phyloP scores from a whole-genome alignment of 2,888 invertebrate species.

The Noctua janthe region DNA sequence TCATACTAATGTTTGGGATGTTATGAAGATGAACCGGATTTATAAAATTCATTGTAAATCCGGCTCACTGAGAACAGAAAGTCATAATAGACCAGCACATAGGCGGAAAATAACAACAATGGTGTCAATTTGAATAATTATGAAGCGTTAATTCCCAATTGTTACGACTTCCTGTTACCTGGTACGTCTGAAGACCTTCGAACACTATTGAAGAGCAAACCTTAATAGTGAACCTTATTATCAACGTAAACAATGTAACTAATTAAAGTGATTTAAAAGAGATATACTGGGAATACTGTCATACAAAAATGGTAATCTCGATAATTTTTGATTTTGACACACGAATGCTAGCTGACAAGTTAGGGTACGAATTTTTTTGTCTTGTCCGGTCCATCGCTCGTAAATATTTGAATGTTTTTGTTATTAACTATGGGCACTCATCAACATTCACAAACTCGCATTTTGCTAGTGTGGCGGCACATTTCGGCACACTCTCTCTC shows the following conservation, averaged over 20 bases:
- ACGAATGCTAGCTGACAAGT: background rate
- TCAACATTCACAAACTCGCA: background rate
- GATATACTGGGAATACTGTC: background rate
- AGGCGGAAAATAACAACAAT: conserved; percentile 27
- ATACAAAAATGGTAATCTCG: background rate
- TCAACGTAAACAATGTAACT: background rate
- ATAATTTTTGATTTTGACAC: background rate
- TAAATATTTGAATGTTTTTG: background rate
- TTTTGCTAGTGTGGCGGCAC: background rate
- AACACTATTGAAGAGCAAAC: conserved; percentile 1
- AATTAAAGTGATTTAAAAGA: background rate
- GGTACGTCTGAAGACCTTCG: conserved; percentile 23
- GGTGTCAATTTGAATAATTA: conserved; percentile 23
- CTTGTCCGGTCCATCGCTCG: background rate
- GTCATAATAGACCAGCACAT: background rate
- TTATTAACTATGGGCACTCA: background rate
- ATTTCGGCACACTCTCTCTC: background rate
- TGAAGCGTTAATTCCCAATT: conserved; percentile 16
- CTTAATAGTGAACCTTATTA: background rate
- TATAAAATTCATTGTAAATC: background rate
- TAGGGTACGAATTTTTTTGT: background rate
- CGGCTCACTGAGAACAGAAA: background rate
- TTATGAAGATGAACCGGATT: conserved; percentile 27
- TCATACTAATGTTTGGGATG: conserved; percentile 14
- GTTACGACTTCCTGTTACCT: conserved; percentile 12